Base-by-base conservation (phyloP, 2,888 invertebrate species). In the Papilio protenor region DNA sequence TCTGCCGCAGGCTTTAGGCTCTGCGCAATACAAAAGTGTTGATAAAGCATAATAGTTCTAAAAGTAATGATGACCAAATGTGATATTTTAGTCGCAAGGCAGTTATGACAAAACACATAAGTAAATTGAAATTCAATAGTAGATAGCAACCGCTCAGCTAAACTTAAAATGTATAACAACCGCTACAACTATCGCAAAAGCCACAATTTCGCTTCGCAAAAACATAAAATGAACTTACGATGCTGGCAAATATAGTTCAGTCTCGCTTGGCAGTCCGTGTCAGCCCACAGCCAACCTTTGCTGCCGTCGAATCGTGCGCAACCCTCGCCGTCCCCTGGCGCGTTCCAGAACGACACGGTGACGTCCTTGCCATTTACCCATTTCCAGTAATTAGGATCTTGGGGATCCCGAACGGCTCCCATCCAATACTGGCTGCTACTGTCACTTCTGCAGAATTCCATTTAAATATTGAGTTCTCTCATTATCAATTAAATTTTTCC, bases 231-330 rank as follows among this genome's bases (percentile, higher is more conserved):
- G 23, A 80, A 97, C 97, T 97, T 95, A 98, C 98, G 97, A 92
- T 98, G 98, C 92, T 98, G 98, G 89, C 98, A 98, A 81, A 98
- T 98, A 92, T 97, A 98, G 92, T 98, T 98, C 82, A 98, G 94
- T 83, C 96, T 96, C 75, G 97, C 96, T 80, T 96, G 96, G 90
- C 98, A 98, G 87, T 98, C 97, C 33, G 98, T 98, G 88, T 98
- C 98, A 1, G 98, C 98, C 98, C 98, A 98, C 0, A 98, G 95
- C 98, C 98, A 98, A 45, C 98, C 98, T 89, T 98, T 98, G 85
- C 98, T 97, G 80, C 98, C 98, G 88, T 98, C 98, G 91, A 98
- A 98, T 74, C 98, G 95, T 1, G 98, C 98, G 88, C 98, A 98
- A 84, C 97, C 97, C 80, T 98, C 98, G 81, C 96, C 96, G 0